A percentile compares a stretch with the other conserved stretches of the same genome.
Conservation (phyloP, 2,888 invertebrate species). For the Phoronis australis region DNA sequence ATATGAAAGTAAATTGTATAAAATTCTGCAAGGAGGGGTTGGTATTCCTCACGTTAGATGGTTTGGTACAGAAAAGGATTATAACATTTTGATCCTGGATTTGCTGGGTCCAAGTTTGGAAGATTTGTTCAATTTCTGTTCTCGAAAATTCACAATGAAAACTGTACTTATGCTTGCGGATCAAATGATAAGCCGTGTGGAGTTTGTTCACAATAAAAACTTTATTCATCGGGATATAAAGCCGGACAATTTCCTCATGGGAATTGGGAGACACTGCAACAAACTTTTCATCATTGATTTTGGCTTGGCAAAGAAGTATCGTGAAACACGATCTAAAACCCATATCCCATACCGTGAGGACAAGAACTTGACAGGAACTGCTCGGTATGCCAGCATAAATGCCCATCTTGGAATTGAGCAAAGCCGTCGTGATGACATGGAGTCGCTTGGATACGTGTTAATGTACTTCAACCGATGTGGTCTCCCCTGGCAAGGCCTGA, state of each 20-base stretch:
- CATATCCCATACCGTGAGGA: constrained; percentile 81
- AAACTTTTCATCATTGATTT: constrained; percentile 82
- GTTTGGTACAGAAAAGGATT: constrained; percentile 80
- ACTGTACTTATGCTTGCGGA: constrained; percentile 99
- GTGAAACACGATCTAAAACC: constrained; percentile 83
- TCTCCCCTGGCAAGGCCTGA: constrained; percentile 95
- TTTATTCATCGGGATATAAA: constrained; percentile 79
- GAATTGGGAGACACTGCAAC: constrained; percentile 52
- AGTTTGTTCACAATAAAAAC: constrained; percentile 97
- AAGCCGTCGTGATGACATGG: constrained; percentile 98
- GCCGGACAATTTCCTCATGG: constrained; percentile 61
- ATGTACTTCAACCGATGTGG: constrained; percentile 96
- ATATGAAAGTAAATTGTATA: constrained; percentile 58
- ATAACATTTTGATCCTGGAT: constrained; percentile 99
- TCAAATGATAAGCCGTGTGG: constrained; percentile 72
- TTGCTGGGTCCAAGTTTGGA: constrained; percentile 95
- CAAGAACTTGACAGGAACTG: constrained; percentile 53
- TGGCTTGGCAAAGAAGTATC: constrained; percentile 97
- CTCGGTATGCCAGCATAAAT: constrained; percentile 94
- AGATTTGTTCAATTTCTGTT: constrained; percentile 99
- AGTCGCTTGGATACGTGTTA: constrained; percentile 96
- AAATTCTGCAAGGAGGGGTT: constrained; percentile 56
- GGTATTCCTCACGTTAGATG: constrained; percentile 50
- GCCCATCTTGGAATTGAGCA: constrained; percentile 99
- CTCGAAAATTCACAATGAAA: constrained; percentile 98